Base-by-base conservation (phyloP, 2,113 vertebrate species). In the Morone chrysops region DNA sequence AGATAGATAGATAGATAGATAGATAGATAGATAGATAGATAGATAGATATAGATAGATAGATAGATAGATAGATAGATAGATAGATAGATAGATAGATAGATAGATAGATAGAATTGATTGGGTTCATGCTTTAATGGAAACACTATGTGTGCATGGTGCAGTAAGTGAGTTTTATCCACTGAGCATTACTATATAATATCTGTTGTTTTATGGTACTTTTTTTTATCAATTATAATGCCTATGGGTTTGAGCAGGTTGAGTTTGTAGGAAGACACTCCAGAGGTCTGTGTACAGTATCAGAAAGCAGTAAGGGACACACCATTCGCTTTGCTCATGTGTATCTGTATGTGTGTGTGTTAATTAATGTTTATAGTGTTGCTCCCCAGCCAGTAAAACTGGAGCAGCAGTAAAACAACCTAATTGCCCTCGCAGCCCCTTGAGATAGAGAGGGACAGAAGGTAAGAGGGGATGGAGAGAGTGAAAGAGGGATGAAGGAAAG, bases 351-450 rank as follows among this genome's bases (percentile, higher is more conserved):
- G 45, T 77, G 50, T 82, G 66, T 84, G 75, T 84, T 90, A 91
- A 92, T 90, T 88, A 88, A 76, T 82, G 70, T 88, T 90, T 90
- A 89, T 84, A 87, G 57, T 70, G 76, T 75, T 83, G 65, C 77
- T 89, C 76, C 69, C 71, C 10, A 72, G 80, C 75, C 84, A 81
- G 80, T 89, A 88, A 88, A 91, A 85, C 45, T 73, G 75, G 84
- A 89, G 74, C 82, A 83, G 86, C 84, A 73, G 79, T 87, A 87
- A 87, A 88, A 88, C 78, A 87, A 80, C 81, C 76, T 87, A 89
- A 90, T 77, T 91, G 90, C 66, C 85, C 75, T 78, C 25, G 0
- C 25, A 70, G 78, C 13, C 88, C 74, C 68, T 57, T 67, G 73
- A 85, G 83, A 82, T 60, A 59, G 53, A 68, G 69, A 77, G 57